phyloP scores from a whole-genome alignment of 2,888 invertebrate species.

The Leuctra nigra region DNA sequence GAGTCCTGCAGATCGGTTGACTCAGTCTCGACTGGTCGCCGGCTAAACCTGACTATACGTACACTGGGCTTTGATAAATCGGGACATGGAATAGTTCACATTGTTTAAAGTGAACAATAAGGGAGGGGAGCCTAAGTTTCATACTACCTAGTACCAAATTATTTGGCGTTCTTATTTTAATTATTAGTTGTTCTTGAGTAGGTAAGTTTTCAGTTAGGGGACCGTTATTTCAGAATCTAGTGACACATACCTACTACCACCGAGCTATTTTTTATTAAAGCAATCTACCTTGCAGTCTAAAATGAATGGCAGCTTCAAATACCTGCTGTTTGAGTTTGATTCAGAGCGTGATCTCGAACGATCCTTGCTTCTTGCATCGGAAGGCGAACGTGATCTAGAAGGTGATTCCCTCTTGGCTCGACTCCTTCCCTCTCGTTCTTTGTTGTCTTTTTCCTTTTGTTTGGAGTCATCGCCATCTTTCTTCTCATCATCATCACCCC shows the following conservation, averaged over 20 bases:
- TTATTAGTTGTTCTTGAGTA: no score
- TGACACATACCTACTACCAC: background rate
- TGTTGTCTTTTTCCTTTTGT: slow-evolving; percentile 15
- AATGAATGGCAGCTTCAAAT: background rate
- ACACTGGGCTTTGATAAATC: no score
- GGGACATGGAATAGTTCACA: no score
- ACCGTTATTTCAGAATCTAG: no score
- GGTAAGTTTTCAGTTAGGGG: no score
- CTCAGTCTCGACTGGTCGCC: no score
- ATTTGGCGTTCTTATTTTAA: no score
- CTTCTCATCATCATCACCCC: slow-evolving; percentile 55
- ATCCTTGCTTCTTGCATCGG: background rate
- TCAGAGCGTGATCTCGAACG: slow-evolving; percentile 11
- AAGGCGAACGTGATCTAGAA: slow-evolving; percentile 19
- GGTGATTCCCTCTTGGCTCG: slow-evolving; percentile 13
- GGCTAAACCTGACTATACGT: no score
- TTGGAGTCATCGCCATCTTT: slow-evolving; percentile 50
- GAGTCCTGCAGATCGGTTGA: no score
- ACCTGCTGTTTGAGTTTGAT: slow-evolving; percentile 14
- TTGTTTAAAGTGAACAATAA: no score
- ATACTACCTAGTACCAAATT: no score
- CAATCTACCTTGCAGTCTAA: background rate
- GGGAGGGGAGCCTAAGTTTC: no score
- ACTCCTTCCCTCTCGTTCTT: slow-evolving; percentile 22
- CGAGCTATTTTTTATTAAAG: background rate